These are phyloP conservation scores for Porites lutea DNA, from an alignment of 64 coral and sea anemone genomes.

Conservation along the genomic window DNA sequence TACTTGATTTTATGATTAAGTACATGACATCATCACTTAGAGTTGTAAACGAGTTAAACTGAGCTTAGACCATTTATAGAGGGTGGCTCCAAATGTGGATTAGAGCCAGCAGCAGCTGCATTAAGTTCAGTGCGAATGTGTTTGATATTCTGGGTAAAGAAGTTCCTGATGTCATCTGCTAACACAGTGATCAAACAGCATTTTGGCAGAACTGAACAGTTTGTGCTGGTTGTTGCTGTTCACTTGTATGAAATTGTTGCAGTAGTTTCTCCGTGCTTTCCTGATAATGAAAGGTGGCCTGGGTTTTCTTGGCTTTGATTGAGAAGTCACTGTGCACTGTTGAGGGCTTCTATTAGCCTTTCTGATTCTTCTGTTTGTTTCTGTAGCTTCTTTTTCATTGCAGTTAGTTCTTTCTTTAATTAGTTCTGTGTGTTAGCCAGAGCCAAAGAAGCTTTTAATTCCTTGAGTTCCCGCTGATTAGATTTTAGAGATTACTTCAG, in stretches of 20 bases:
- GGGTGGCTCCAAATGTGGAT: background rate
- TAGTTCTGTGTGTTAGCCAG: too few species aligned
- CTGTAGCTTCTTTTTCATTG: too few species aligned
- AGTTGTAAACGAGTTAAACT: background rate
- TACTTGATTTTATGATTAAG: constrained; percentile 52
- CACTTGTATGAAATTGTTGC: constrained; percentile 40
- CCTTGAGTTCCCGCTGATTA: too few species aligned
- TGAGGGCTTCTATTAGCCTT: too few species aligned
- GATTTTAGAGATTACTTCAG: too few species aligned
- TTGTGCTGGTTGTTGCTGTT: constrained; percentile 43
- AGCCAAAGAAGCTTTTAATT: too few species aligned
- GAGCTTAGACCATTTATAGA: background rate
- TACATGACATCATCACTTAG: constrained; percentile 7
- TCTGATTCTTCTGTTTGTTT: too few species aligned
- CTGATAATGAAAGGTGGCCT: constrained; percentile 45
- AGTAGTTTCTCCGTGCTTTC: constrained; percentile 23
- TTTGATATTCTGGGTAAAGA: constrained; percentile 55
- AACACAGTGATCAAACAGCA: constrained; percentile 23
- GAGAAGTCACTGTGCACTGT: background rate
- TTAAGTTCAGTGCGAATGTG: constrained; percentile 26
- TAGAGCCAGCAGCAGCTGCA: background rate
- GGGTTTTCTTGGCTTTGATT: background rate
- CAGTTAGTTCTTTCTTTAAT: too few species aligned
- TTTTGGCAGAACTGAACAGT: constrained; percentile 25
- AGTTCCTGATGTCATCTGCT: constrained; percentile 58